Base-by-base conservation (phyloP, 2,888 invertebrate species). In the Holacanthella duospinosa region DNA sequence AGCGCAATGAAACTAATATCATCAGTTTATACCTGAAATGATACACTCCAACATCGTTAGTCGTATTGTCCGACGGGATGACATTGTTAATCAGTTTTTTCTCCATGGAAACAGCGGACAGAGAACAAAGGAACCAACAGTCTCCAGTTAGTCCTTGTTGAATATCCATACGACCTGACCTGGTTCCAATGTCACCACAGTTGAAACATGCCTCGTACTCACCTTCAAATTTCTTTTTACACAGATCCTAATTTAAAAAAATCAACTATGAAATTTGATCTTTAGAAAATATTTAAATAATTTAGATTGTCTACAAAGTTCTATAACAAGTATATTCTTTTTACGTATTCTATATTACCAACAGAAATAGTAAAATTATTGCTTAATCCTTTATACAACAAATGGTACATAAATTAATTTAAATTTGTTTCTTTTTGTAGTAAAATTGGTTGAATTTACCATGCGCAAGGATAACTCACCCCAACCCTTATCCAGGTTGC, bases 1-100 rank as follows among this genome's bases (percentile, higher is more conserved):
- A n/a, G n/a, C n/a, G n/a, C n/a, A n/a, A n/a, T n/a, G n/a, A n/a
- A n/a, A n/a, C n/a, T n/a, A n/a, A n/a, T n/a, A n/a, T n/a, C n/a
- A n/a, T n/a, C n/a, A n/a, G n/a, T n/a, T n/a, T n/a, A n/a, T 55
- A 58, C 58, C 58, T 16, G 25, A 58, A 58, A 36, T 58, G 58
- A 58, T 27, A 58, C 6, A 28, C 58, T 29, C 58, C 58, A 4
- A 21, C 24, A 28, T 58, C 21, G 24, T n/a, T 53, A 6, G 4
- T 36, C 3, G 2, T 58, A 21, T 58, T 58, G 21, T 58, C 58
- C 4, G 3, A 19, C 21, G 58, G 58, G 6, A 29, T 21, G 12
- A 29, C 3, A 29, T 27, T 25, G 21, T 29, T 21, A 16, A n/a
- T n/a, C n/a, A 21, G 28, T 6, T 58, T 21, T 21, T 29, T n/a